These are phyloP conservation scores for Anabas testudineus DNA, from an alignment of 2,797 vertebrate genomes.

Conservation along the genomic window DNA sequence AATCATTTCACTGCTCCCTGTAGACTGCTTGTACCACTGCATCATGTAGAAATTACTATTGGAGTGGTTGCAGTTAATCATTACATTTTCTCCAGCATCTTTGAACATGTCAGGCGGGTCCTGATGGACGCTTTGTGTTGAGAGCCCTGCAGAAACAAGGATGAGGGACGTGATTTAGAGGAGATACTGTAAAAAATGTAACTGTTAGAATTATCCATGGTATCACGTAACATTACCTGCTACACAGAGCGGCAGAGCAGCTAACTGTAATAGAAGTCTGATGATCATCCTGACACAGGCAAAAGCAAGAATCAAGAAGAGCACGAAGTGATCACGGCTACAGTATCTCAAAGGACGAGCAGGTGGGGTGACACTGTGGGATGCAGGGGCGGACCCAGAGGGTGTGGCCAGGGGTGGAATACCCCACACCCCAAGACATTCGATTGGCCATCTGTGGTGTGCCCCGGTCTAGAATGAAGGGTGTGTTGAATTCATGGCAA, in stretches of 20 bases:
- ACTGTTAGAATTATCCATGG: too few relatives aligned
- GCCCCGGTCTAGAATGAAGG: too few relatives aligned
- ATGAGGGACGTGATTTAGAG: not conserved
- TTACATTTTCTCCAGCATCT: slow-evolving; percentile 4
- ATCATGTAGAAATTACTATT: slow-evolving; percentile 21
- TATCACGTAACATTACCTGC: slow-evolving; percentile 33
- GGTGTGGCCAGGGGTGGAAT: not conserved
- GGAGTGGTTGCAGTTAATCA: slow-evolving; percentile 36
- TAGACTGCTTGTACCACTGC: slow-evolving; percentile 39
- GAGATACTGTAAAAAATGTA: not conserved
- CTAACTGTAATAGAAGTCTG: slow-evolving; percentile 7
- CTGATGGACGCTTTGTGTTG: slow-evolving; percentile 28
- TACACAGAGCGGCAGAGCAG: slow-evolving; percentile 36
- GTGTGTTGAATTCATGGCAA: not conserved
- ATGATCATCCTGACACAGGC: slow-evolving; percentile 10
- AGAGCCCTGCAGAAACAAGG: slow-evolving; percentile 19
- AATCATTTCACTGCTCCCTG: slow-evolving; percentile 3
- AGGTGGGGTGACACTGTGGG: not conserved
- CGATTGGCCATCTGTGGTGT: not conserved
- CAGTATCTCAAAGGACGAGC: not conserved
- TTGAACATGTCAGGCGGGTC: slow-evolving; percentile 21
- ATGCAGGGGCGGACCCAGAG: not conserved
- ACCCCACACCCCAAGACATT: not conserved
- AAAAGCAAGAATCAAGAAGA: not conserved
- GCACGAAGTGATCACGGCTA: not conserved